Evolutionary conservation across 2,888 invertebrate genomes (phyloP).

Genomic region (Rhamphomyia laevipes): DNA sequence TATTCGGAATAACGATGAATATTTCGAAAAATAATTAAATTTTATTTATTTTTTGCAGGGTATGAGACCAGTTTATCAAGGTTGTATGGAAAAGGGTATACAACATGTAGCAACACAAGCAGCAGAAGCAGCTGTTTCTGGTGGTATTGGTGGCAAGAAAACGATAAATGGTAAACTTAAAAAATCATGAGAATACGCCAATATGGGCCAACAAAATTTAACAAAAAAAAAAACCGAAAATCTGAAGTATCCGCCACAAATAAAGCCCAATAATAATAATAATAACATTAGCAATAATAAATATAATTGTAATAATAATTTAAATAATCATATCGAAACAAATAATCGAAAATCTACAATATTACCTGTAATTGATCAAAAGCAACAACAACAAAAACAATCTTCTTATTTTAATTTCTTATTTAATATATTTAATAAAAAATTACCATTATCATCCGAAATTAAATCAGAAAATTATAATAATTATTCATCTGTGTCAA

Average conservation of each 20-base stretch:
- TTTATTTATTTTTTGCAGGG: conserved; percentile 42
- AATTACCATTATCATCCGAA: too few species aligned
- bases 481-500: too few species aligned
- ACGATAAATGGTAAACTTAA: conserved; percentile 35
- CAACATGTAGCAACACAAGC: conserved; percentile 70
- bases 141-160: conserved; percentile 30
- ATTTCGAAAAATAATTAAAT: neutral
- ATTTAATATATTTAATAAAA: too few species aligned
- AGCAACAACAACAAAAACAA: too few species aligned
- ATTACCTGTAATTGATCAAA: too few species aligned
- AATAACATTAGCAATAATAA: conserved; percentile 3
- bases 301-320: neutral
- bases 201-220: conserved; percentile 13
- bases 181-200: conserved; percentile 40
- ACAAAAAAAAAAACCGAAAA: neutral
- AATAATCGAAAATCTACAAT: neutral
- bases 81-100: conserved; percentile 69
- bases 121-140: conserved; percentile 53
- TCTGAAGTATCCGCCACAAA: neutral
- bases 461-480: too few species aligned
- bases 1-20: neutral
- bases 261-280: neutral
- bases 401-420: too few species aligned
- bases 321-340: neutral
- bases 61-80: conserved; percentile 72